Percentiles rank a stretch among this genome's conserved stretches.
Conservation (phyloP, 2,113 vertebrate genomes). For the Orcinus orca region DNA sequence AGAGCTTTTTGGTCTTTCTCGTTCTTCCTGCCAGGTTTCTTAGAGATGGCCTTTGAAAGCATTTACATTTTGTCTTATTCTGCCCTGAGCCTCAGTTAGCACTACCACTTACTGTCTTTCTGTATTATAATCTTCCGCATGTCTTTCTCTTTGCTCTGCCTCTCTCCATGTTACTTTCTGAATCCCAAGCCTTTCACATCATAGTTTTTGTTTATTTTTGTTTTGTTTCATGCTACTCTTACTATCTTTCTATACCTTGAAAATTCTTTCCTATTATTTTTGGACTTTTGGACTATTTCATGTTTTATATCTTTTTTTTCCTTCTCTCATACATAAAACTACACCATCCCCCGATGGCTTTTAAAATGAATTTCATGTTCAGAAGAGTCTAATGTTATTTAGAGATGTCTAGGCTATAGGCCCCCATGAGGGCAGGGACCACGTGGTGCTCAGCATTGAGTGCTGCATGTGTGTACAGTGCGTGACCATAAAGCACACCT, state of each 20-base stretch:
- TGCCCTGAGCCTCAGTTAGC: neutral
- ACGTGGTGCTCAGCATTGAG: rapidly evolving
- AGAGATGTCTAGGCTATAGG: neutral
- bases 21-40: neutral
- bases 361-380: neutral
- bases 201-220: neutral
- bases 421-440: neutral
- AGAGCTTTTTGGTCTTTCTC: neutral
- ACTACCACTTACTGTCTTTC: neutral
- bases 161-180: neutral
- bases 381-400: neutral
- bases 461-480: neutral
- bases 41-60: neutral
- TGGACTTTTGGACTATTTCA: neutral
- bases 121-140: neutral
- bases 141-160: neutral
- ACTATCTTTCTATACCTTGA: neutral
- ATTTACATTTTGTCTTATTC: neutral
- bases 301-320: neutral
- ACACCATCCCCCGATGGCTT: rapidly evolving
- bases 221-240: neutral
- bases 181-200: neutral
- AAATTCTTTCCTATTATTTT: neutral
- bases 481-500: too few relatives aligned
- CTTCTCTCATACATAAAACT: neutral